phyloP scores from a whole-genome alignment of 2,113 vertebrate genomes.

The Ovis aries region DNA sequence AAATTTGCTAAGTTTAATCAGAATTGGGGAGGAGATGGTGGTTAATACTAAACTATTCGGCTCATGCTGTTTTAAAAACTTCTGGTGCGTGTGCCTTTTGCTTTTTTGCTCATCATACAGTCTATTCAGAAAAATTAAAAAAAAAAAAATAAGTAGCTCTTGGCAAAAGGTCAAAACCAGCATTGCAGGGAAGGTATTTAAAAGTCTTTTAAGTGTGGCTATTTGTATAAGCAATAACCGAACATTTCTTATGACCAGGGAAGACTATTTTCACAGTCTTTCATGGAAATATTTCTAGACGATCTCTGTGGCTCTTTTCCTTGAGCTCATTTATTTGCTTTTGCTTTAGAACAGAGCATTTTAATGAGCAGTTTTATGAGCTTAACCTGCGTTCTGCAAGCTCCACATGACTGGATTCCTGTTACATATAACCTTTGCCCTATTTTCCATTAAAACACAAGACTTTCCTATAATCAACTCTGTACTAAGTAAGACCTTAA shows the following conservation, averaged over 20 bases:
- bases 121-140: conserved; percentile 56
- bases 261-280: conserved; percentile 40
- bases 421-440: conserved; percentile 59
- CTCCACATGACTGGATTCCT: conserved; percentile 8
- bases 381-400: conserved; percentile 47
- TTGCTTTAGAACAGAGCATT: conserved; percentile 54
- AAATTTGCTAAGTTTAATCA: conserved; percentile 64
- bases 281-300: conserved; percentile 59
- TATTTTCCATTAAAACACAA: conserved; percentile 58
- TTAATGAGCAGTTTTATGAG: conserved; percentile 59
- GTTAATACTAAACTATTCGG: conserved; percentile 66
- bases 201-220: conserved; percentile 76
- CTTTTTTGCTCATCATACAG: conserved; percentile 70
- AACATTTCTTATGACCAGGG: conserved; percentile 50
- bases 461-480: conserved; percentile 44
- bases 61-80: conserved; percentile 48
- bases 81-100: conserved; percentile 31
- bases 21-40: conserved; percentile 51
- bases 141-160: conserved; percentile 73
- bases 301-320: conserved; percentile 54
- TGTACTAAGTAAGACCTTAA: neutral
- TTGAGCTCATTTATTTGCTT: conserved; percentile 69
- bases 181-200: conserved; percentile 71
- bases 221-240: conserved; percentile 63
- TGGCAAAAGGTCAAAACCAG: conserved; percentile 73